Conservation (phyloP, 2,888 invertebrate species). For the Gibbula magus region DNA sequence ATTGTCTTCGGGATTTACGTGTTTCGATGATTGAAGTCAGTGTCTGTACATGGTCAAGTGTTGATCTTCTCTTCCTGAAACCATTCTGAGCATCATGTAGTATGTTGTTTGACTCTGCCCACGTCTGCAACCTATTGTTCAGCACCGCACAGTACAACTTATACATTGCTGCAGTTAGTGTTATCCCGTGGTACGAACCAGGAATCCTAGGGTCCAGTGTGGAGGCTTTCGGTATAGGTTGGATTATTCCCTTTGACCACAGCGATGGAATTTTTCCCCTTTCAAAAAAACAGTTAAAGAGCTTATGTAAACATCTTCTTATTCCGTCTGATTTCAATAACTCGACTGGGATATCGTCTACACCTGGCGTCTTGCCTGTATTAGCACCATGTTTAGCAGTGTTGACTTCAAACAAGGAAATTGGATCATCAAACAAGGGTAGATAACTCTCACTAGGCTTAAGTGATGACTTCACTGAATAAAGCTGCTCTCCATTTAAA, state of each 20-base stretch:
- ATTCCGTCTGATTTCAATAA: not conserved
- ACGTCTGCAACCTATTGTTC: not conserved
- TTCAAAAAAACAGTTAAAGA: not conserved
- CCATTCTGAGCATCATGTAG: slow-evolving; percentile 12
- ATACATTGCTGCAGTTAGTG: not conserved
- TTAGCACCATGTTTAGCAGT: not conserved
- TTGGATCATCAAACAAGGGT: not conserved
- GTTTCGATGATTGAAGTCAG: not conserved
- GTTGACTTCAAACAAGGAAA: not conserved
- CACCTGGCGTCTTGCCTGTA: not conserved
- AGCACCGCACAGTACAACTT: not conserved
- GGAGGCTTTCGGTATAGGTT: not conserved
- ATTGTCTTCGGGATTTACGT: not conserved
- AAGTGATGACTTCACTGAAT: no score
- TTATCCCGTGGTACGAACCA: not conserved
- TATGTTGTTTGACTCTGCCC: not conserved
- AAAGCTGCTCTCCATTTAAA: not conserved
- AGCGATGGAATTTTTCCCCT: not conserved
- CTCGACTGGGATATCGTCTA: not conserved
- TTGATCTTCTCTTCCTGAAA: not conserved
- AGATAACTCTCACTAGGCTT: not conserved
- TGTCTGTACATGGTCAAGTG: not conserved
- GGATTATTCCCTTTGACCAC: not conserved
- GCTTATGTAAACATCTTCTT: not conserved
- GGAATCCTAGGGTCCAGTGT: not conserved